phyloP scores from a whole-genome alignment of 2,888 invertebrate genomes.

The Esperia sulphurella region DNA sequence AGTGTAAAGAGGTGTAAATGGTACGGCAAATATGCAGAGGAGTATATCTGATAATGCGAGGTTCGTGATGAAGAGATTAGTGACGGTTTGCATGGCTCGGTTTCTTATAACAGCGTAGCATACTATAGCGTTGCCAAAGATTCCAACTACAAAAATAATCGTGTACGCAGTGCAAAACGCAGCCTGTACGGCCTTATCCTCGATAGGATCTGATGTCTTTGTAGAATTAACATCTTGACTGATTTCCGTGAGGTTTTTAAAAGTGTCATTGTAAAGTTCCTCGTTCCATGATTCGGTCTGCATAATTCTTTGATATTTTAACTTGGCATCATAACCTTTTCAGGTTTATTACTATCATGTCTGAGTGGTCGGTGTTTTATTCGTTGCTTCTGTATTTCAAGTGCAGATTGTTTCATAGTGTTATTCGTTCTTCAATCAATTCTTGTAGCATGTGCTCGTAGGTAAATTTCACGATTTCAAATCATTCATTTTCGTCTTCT shows the following conservation, averaged over 20 bases:
- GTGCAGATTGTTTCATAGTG: slow-evolving; percentile 14
- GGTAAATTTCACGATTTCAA: background rate
- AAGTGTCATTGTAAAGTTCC: slow-evolving; percentile 39
- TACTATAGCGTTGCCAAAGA: slow-evolving; percentile 91
- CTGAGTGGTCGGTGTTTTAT: slow-evolving; percentile 25
- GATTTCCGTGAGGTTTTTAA: slow-evolving; percentile 28
- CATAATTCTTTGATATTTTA: slow-evolving; percentile 57
- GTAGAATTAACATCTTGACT: slow-evolving; percentile 38
- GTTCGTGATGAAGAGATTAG: slow-evolving; percentile 95
- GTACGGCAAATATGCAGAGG: slow-evolving; percentile 91
- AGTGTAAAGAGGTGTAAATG: slow-evolving; percentile 93
- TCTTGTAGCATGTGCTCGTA: background rate
- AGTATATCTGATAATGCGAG: slow-evolving; percentile 92
- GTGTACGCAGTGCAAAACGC: slow-evolving; percentile 87
- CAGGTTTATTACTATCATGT: slow-evolving; percentile 50
- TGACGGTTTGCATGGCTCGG: slow-evolving; percentile 94
- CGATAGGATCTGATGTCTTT: slow-evolving; percentile 73
- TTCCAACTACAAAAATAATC: slow-evolving; percentile 88
- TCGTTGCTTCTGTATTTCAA: slow-evolving; percentile 17
- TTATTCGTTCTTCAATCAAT: slow-evolving; percentile 3
- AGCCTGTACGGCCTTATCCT: slow-evolving; percentile 84
- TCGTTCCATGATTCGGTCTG: slow-evolving; percentile 57
- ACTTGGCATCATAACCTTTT: slow-evolving; percentile 62
- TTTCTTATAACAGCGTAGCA: slow-evolving; percentile 92
- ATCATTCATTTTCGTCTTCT: background rate